Base-by-base conservation (phyloP, 2,888 invertebrate species). In the Amiota minor region DNA sequence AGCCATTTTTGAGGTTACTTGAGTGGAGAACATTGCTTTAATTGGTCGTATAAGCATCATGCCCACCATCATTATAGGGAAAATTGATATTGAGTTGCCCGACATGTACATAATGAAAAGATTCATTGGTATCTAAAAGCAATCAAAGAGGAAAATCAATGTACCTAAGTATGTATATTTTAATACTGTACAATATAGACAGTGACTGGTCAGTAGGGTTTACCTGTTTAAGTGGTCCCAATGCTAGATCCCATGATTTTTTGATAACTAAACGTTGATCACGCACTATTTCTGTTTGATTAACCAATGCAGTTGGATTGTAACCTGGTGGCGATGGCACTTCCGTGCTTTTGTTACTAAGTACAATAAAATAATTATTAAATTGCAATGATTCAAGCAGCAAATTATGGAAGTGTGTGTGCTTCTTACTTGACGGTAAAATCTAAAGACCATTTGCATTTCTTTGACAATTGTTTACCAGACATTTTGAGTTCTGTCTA, bases 51-150 rank as follows among this genome's bases (percentile, higher is more conserved):
- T 95, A 83, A 99, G 95, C 91, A 99, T 92, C 99, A 99, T 99
- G 61, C 98, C 98, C 10, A 99, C 98, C 99, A 99, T 99, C 99
- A 99, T 99, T 67, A 99, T 99, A 0, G 99, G 99, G 86, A 99
- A 99, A 84, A 99, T 99, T 0, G 98, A 99, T 85, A 99, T 98
- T 0, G 98, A 98, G 89, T 97, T 98, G 18, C 99, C 99, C 71
- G 99, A 98, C 99, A 99, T 99, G 90, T 99, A 99, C 98, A 99
- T 98, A 75, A 99, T 97, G 89, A 99, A 98, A 76, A 99, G 91
- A 90, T 99, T 99, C 99, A 99, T 99, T 0, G 98, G 98, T 79
- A 96, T 89, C 89, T 90, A 72, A 0, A 76, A 20, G 74, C 45
- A 12, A 20, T 74, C 45, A 12, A n/a, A n/a, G 20, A 68, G 20